phyloP scores from a whole-genome alignment of 2,797 vertebrate genomes.

The Peromyscus attwateri region DNA sequence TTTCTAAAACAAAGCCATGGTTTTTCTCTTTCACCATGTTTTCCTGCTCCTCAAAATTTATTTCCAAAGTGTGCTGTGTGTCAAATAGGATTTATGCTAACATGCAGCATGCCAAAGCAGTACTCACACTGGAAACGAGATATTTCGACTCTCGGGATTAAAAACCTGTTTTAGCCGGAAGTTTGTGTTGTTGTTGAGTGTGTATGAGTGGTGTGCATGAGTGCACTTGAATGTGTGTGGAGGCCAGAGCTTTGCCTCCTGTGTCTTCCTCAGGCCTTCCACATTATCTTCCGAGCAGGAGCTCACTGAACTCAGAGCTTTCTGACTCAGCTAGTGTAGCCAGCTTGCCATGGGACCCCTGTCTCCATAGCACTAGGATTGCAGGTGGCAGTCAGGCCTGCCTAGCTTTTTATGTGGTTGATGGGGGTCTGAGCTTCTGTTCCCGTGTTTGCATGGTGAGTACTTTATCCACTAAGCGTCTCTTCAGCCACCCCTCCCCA shows the following conservation, averaged over 20 bases:
- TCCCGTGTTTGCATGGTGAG: not conserved
- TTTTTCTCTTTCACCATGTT: slow-evolving; percentile 23
- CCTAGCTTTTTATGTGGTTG: not conserved
- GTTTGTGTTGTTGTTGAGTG: not conserved
- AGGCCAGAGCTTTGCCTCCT: not conserved
- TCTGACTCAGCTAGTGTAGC: not conserved
- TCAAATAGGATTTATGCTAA: not conserved
- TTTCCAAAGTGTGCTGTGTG: slow-evolving; percentile 28
- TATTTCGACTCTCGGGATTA: slow-evolving; percentile 34
- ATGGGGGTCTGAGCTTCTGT: not conserved
- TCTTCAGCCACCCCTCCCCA: not conserved
- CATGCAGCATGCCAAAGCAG: not conserved
- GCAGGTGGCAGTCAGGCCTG: not conserved
- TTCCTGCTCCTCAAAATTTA: slow-evolving; percentile 44
- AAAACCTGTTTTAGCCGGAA: not conserved
- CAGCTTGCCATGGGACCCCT: not conserved
- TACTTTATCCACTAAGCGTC: not conserved
- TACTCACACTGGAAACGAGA: slow-evolving; percentile 35
- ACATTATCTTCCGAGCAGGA: not conserved
- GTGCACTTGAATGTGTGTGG: not conserved
- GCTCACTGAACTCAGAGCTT: not conserved
- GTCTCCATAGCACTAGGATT: not conserved
- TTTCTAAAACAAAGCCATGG: slow-evolving; percentile 10
- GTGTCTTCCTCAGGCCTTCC: not conserved
- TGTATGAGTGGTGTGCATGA: not conserved